Conservation (phyloP, 1,140 invertebrate species). For the Eubasilissa regina region DNA sequence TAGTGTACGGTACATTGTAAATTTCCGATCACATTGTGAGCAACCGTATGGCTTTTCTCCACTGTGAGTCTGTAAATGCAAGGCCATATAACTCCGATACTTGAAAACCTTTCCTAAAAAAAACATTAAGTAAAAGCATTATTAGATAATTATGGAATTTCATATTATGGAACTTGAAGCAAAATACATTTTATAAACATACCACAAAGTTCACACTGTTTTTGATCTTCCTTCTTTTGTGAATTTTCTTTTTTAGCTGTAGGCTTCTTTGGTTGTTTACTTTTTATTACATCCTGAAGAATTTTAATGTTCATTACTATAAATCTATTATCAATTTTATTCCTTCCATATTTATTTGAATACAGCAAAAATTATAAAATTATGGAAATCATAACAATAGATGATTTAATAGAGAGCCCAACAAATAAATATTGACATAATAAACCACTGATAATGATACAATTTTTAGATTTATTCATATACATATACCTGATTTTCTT, state of each 20-base stretch:
- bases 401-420: too few relatives aligned
- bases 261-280: slow-evolving; percentile 12
- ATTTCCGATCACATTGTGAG: slow-evolving; percentile 53
- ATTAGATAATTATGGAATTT: too few relatives aligned
- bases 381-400: too few relatives aligned
- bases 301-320: not conserved
- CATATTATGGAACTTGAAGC: too few relatives aligned
- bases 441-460: too few relatives aligned
- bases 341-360: too few relatives aligned
- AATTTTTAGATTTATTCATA: too few relatives aligned
- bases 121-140: slow-evolving; percentile 3
- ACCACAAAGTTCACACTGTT: slow-evolving; percentile 59
- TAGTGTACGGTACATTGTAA: slow-evolving; percentile 49
- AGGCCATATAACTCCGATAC: slow-evolving; percentile 55
- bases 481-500: slow-evolving; percentile 41
- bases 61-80: slow-evolving; percentile 55
- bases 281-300: slow-evolving; percentile 23
- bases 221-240: slow-evolving; percentile 46
- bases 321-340: not conserved
- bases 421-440: too few relatives aligned
- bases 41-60: slow-evolving; percentile 56
- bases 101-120: slow-evolving; percentile 58
- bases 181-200: slow-evolving; percentile 20
- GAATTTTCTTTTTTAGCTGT: slow-evolving; percentile 26
- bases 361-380: too few relatives aligned